Percentiles rank a stretch among this genome's conserved stretches.
Conservation (phyloP, 1,140 invertebrate species). For the Zaprionus camerounensis region DNA sequence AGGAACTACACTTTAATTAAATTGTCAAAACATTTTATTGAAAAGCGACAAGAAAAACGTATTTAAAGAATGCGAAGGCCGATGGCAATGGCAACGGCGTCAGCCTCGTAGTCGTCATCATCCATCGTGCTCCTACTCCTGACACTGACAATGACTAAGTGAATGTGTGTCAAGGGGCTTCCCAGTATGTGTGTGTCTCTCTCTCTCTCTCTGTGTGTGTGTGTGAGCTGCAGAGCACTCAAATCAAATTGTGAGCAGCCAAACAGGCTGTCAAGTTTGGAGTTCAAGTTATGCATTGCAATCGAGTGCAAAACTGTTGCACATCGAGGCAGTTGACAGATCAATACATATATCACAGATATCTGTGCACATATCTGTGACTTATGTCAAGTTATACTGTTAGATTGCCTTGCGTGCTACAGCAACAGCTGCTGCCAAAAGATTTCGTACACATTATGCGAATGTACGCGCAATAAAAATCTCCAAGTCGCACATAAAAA, state of each 20-base stretch:
- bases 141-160: constrained; percentile 53
- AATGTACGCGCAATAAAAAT: constrained; percentile 37
- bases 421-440: constrained; percentile 37
- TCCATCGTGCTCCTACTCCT: constrained; percentile 11
- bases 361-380: background rate
- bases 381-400: background rate
- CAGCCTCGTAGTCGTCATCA: constrained; percentile 6
- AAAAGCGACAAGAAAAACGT: background rate
- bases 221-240: constrained; percentile 10
- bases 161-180: constrained; percentile 31
- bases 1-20: constrained; percentile 47
- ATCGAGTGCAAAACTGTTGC: constrained; percentile 57
- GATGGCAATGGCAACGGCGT: constrained; percentile 24
- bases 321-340: constrained; percentile 6
- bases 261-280: constrained; percentile 8
- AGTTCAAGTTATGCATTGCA: constrained; percentile 61
- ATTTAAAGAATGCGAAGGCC: constrained; percentile 59
- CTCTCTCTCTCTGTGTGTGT: background rate
- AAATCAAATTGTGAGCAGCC: constrained; percentile 19
- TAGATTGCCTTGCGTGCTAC: constrained; percentile 21
- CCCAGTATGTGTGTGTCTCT: constrained; percentile 8
- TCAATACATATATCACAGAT: background rate
- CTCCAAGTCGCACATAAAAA: constrained; percentile 50
- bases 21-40: constrained; percentile 23
- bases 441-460: constrained; percentile 34